Evolutionary conservation across 2,888 invertebrate species (phyloP), one percentile per base, ranked within the genome.

Genomic region (Cephus spinipes): DNA sequence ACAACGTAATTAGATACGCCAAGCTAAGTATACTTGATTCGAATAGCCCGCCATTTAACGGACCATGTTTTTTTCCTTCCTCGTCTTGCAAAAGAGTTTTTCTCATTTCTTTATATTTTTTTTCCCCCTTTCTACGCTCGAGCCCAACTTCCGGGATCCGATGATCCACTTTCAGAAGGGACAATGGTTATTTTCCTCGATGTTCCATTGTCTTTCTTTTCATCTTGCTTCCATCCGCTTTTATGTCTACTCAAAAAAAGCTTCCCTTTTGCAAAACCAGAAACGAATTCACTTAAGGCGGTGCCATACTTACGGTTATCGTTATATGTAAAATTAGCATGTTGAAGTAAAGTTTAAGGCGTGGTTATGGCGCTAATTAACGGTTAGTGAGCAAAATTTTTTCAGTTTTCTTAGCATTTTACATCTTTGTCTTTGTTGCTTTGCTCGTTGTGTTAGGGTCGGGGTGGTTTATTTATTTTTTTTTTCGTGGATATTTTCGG

Each of bases 1-100:
- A 85, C 68, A 77, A 73, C 75, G 55, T 55, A 55, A 55, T 55
- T 71, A 71, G 12, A 33, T 71, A 71, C 71, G 71, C 31, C 31
- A 71, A 71, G 71, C 71, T 71, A 71, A 31, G 31, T 71, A 33
- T 71, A 55, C 55, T 55, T 55, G 55, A 55, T 55, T 55, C 55
- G 9, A 23, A 55, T 55, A 55, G 55, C 55, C 55, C 55, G 55
- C 55, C 55, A 9, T 23, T 55, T 55, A 55, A 55, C 23, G 55
- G 55, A 55, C 55, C 23, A 55, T 55, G 23, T 55, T 55, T 55
- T 23, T 55, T 55, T 55, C 55, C 23, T 55, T 55, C 2, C 55
- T 55, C 15, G 55, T 55, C 23, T 55, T 55, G 55, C 55, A 55
- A 55, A 55, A 55, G 55, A 23, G 23, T 55, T 55, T 55, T 23